Evolutionary conservation across 2,797 vertebrate genomes (phyloP), one percentile per base, ranked within the genome.

Genomic region (Lophotriccus pileatus): DNA sequence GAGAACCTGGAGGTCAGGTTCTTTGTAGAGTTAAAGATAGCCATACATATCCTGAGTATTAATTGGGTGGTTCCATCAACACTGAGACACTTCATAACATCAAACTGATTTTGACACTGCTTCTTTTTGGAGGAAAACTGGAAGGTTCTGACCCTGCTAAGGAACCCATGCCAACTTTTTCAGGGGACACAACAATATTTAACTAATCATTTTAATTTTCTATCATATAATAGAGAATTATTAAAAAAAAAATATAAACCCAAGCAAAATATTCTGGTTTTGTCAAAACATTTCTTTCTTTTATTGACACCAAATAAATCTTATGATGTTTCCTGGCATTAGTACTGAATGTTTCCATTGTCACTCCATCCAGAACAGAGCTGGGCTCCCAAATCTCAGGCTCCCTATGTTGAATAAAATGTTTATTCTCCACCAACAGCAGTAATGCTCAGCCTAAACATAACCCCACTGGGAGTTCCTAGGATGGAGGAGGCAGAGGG

Each of bases 301-400:
- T 89, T 87, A 87, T 80, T 94, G 94, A 94, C 89, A 77, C 64
- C 37, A 86, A 88, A 87, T 63, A 27, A 76, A 82, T 91, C 44
- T 67, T 78, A 52, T 46, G 63, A 93, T 79, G 8, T 87, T 92
- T 93, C 47, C 60, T 95, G 95, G 91, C 85, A 82, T 32, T 22
- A 67, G 32, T 49, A 59, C 47, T 59, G 70, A 93, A 52, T 88
- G 15, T 93, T 95, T 91, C 88, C 80, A 79, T 86, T 95, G 69
- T 95, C 91, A 63, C n/a, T 84, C 66, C 43, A 20, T 86, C 58
- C 83, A 88, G 62, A 93, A 72, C 2, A 0, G 83, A 95, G 83
- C 44, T 76, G 64, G 53, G 47, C 49, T 94, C 83, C 63, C 66
- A 87, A 60, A 76, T 84, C 73, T 67, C 72, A 79, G 34, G 28